A percentile compares a stretch with the other conserved stretches of the same genome.
Evolutionary conservation across 2,888 invertebrate species (phyloP).

Genomic region (Anthrax anthrax): DNA sequence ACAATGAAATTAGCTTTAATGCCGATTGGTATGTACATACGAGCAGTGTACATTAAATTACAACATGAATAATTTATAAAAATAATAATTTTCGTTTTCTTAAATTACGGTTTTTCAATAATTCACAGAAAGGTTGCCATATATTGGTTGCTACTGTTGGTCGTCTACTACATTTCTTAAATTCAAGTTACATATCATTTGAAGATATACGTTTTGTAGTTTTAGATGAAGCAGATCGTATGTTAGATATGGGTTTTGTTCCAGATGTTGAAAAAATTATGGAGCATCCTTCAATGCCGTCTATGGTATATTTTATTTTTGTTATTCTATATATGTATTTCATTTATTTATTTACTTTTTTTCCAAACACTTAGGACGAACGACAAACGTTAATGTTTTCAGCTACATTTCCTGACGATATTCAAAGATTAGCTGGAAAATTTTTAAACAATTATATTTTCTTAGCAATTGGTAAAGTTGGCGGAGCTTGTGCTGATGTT

Average conservation of each 20-base stretch:
- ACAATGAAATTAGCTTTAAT: too few relatives aligned
- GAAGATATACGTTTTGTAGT: conserved; percentile 80
- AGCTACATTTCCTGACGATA: conserved; percentile 97
- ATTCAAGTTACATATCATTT: conserved; percentile 79
- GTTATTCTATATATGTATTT: too few relatives aligned
- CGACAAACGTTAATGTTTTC: conserved; percentile 99
- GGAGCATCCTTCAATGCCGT: conserved; percentile 69
- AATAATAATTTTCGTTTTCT: neutral
- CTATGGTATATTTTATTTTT: conserved; percentile 47
- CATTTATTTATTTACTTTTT: too few relatives aligned
- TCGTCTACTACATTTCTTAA: conserved; percentile 88
- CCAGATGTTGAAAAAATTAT: conserved; percentile 82
- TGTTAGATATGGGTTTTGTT: conserved; percentile 99
- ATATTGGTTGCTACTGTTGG: conserved; percentile 96
- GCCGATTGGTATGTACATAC: too few relatives aligned
- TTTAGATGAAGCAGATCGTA: conserved; percentile 96
- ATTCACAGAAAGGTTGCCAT: conserved; percentile 66
- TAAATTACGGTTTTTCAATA: conserved; percentile 3
- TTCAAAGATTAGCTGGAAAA: conserved; percentile 68
- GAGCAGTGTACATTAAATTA: neutral
- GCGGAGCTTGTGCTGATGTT: conserved; percentile 85
- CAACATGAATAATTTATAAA: neutral
- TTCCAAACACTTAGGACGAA: conserved; percentile 58
- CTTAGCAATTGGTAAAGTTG: conserved; percentile 79
- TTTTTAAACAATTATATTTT: conserved; percentile 75